phyloP scores from a whole-genome alignment of 2,888 invertebrate genomes.

The Leptarthrus brevirostris region DNA sequence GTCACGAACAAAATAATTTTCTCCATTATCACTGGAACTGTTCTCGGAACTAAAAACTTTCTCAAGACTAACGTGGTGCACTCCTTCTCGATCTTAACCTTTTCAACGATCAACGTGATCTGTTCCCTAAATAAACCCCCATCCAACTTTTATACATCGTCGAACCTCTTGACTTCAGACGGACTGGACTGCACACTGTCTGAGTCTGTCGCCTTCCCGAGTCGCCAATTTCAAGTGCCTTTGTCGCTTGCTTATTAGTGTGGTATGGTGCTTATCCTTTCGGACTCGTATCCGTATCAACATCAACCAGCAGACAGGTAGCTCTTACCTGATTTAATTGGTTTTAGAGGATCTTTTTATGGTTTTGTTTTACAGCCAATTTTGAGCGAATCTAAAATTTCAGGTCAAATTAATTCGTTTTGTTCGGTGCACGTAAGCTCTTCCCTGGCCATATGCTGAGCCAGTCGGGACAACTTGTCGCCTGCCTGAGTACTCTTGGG shows the following conservation, averaged over 20 bases:
- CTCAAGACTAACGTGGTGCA: neutral
- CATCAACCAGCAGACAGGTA: constrained; percentile 32
- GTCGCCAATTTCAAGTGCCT: constrained; percentile 45
- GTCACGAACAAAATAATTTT: no score
- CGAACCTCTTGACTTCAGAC: constrained; percentile 30
- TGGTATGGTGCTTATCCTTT: constrained; percentile 34
- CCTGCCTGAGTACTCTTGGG: constrained; percentile 24
- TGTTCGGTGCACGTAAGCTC: neutral
- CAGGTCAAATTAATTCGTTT: constrained; percentile 7
- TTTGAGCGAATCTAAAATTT: constrained; percentile 34
- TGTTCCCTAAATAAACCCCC: neutral
- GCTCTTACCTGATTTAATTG: constrained; percentile 40
- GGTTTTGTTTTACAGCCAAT: constrained; percentile 30
- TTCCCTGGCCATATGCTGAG: constrained; percentile 13
- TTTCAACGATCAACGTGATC: neutral
- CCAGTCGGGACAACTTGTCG: constrained; percentile 34
- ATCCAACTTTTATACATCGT: constrained; percentile 8
- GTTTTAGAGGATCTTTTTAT: constrained; percentile 38
- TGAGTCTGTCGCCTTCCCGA: constrained; percentile 10
- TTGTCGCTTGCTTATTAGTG: constrained; percentile 22
- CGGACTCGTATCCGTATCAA: constrained; percentile 14
- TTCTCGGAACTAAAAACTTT: neutral
- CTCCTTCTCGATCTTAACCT: neutral
- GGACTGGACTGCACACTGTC: neutral
- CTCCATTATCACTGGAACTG: neutral